These are phyloP conservation scores for Rhagoletis zephyria DNA, from an alignment of 1,140 invertebrate genomes.

Conservation along the genomic window DNA sequence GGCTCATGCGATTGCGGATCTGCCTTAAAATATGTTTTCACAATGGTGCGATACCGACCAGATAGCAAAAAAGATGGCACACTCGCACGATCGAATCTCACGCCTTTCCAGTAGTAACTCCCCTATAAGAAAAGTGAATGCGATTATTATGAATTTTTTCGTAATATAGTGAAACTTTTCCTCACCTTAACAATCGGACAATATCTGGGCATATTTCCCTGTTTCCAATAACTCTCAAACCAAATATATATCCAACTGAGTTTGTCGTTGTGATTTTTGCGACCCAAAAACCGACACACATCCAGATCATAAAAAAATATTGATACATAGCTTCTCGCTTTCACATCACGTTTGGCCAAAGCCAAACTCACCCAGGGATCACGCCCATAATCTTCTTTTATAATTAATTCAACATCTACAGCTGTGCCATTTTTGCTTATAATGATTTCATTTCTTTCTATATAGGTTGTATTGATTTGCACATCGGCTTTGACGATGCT, in stretches of 20 bases:
- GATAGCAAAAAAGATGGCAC: neutral
- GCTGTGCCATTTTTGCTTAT: slow-evolving; percentile 58
- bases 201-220: slow-evolving; percentile 59
- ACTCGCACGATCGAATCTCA: neutral
- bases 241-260: slow-evolving; percentile 59
- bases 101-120: neutral
- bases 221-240: slow-evolving; percentile 59
- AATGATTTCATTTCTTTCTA: neutral
- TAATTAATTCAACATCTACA: slow-evolving; percentile 59
- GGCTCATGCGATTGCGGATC: neutral
- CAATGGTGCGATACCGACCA: neutral
- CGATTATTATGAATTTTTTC: neutral
- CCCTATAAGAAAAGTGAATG: neutral
- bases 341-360: slow-evolving; percentile 57
- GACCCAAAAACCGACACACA: slow-evolving; percentile 60
- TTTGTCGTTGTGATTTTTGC: slow-evolving; percentile 48
- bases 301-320: slow-evolving; percentile 62
- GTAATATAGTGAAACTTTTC: no score
- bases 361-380: slow-evolving; percentile 59
- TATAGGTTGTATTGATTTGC: neutral
- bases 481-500: neutral
- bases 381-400: slow-evolving; percentile 53
- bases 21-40: neutral
- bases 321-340: slow-evolving; percentile 53
- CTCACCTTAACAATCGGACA: slow-evolving; percentile 61